Evolutionary conservation across 1,140 invertebrate species (phyloP).

Genomic region (Temnothorax curvispinosus): DNA sequence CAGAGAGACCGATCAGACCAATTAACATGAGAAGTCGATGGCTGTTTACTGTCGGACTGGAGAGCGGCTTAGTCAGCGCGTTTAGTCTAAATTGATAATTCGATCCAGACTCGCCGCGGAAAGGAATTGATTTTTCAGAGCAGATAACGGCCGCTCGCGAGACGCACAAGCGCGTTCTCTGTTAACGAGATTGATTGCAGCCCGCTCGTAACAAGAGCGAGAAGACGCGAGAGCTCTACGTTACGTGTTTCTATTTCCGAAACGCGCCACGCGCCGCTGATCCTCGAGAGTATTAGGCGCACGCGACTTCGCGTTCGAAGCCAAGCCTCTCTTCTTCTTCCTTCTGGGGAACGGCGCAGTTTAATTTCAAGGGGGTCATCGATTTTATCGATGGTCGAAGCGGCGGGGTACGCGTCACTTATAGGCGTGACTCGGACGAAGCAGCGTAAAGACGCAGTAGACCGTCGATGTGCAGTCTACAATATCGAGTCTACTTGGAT

Average conservation of each 20-base stretch:
- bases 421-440: background rate
- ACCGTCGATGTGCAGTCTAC: background rate
- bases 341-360: background rate
- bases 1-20: background rate
- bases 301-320: constrained; percentile 9
- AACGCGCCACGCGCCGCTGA: constrained; percentile 51
- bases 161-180: constrained; percentile 22
- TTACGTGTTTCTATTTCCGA: constrained; percentile 69
- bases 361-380: constrained; percentile 48
- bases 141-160: background rate
- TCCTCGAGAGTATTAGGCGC: constrained; percentile 64
- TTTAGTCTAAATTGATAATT: constrained; percentile 51
- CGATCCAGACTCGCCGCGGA: constrained; percentile 28
- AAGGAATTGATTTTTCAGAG: constrained; percentile 35
- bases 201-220: constrained; percentile 56
- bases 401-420: too few relatives aligned
- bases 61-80: constrained; percentile 18
- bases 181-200: constrained; percentile 66
- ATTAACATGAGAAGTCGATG: constrained; percentile 13
- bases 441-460: background rate
- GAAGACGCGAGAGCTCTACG: constrained; percentile 6
- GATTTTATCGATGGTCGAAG: constrained; percentile 9
- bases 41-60: background rate
- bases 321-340: background rate
- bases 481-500: background rate